phyloP scores from a whole-genome alignment of 2,113 vertebrate genomes.

The Zosterops lateralis region DNA sequence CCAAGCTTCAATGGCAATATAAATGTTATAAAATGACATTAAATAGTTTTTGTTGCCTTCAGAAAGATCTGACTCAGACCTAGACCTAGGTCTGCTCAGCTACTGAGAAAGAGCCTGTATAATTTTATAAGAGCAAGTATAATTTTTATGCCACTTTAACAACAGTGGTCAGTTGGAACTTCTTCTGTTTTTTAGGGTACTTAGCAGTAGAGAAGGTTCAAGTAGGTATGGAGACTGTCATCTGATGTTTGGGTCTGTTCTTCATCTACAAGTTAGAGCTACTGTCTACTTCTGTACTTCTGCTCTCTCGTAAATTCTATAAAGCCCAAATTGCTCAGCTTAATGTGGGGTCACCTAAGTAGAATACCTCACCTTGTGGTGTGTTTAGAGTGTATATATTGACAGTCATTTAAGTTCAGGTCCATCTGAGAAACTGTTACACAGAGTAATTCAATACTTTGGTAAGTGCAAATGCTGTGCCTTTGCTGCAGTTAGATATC shows the following conservation, averaged over 20 bases:
- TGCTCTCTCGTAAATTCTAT: neutral
- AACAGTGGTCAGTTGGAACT: neutral
- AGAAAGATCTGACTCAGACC: neutral
- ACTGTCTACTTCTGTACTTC: neutral
- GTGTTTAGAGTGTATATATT: neutral
- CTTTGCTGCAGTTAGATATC: neutral
- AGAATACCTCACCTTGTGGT: neutral
- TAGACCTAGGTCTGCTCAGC: neutral
- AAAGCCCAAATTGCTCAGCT: neutral
- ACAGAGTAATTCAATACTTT: neutral
- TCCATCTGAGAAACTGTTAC: neutral
- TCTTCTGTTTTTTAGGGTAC: neutral
- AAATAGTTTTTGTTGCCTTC: neutral
- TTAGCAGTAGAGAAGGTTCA: neutral
- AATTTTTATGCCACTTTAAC: neutral
- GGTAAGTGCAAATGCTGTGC: neutral
- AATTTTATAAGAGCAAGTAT: neutral
- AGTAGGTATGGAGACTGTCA: neutral
- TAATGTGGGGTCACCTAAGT: neutral
- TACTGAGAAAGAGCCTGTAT: neutral
- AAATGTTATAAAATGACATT: neutral
- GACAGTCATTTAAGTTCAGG: neutral
- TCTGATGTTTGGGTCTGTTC: neutral
- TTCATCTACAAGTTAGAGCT: neutral
- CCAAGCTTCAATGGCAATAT: neutral